Percentiles rank a stretch among this genome's conserved stretches.
phyloP scores from a whole-genome alignment of 2,113 vertebrate genomes.

The Amphiprion percula region DNA sequence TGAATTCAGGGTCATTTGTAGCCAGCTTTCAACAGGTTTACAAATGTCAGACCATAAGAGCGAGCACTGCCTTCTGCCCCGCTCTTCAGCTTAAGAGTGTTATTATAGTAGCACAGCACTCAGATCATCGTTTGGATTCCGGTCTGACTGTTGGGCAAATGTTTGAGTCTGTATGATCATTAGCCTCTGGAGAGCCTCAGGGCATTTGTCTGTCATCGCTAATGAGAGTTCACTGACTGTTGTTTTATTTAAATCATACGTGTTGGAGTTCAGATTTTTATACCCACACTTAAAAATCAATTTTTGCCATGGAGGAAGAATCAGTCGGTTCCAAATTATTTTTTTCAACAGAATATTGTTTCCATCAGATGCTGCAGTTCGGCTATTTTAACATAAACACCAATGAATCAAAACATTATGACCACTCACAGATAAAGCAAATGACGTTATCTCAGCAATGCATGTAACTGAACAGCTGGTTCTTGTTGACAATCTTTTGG shows the following conservation, averaged over 20 bases:
- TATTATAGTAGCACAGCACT: not conserved
- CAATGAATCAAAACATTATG: not conserved
- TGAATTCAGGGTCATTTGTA: not conserved
- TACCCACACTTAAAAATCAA: not conserved
- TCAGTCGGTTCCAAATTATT: not conserved
- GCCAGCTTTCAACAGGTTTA: not conserved
- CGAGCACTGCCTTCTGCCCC: not conserved
- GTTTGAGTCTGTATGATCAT: not conserved
- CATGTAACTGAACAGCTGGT: too few species aligned
- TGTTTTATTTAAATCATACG: not conserved
- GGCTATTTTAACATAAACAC: not conserved
- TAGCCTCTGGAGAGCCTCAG: not conserved
- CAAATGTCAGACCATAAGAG: not conserved
- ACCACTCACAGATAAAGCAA: too few species aligned
- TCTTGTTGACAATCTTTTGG: too few species aligned
- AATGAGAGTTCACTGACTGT: not conserved
- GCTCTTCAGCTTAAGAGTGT: not conserved
- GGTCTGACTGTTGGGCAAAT: not conserved
- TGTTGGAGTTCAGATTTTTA: not conserved
- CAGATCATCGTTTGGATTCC: not conserved
- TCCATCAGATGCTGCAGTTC: not conserved
- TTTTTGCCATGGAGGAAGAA: not conserved
- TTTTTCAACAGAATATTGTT: not conserved
- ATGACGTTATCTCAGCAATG: too few species aligned
- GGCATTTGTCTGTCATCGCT: not conserved